phyloP scores from a whole-genome alignment of 2,888 invertebrate species.

The Acanthacorydalis orientalis region DNA sequence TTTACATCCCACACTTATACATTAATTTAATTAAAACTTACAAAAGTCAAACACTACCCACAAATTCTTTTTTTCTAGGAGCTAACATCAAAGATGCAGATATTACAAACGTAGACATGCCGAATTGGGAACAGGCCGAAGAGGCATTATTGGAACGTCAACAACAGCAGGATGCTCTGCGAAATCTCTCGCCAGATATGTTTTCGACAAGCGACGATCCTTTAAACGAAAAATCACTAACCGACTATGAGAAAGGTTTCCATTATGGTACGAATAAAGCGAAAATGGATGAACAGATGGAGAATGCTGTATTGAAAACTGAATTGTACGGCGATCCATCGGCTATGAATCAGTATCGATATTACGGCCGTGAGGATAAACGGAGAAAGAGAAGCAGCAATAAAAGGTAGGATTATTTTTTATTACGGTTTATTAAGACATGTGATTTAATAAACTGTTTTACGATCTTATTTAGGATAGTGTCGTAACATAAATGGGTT shows the following conservation, averaged over 20 bases:
- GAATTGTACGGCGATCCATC: conserved; percentile 43
- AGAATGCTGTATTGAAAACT: conserved; percentile 43
- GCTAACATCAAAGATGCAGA: background rate
- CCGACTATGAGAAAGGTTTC: conserved; percentile 24
- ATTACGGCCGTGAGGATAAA: conserved; percentile 19
- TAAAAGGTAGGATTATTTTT: conserved; percentile 5
- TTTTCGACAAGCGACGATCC: background rate
- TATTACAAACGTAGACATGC: background rate
- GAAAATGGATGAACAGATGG: conserved; percentile 26
- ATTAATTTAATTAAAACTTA: background rate
- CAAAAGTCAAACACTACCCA: background rate
- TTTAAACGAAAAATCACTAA: conserved; percentile 21
- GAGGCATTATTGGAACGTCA: background rate
- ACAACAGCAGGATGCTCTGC: background rate
- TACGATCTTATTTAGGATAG: no score
- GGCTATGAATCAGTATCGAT: conserved; percentile 28
- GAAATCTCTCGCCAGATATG: background rate
- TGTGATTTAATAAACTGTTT: no score
- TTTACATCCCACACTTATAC: no score
- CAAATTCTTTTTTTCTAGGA: background rate
- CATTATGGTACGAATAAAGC: conserved; percentile 23
- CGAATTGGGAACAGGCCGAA: background rate
- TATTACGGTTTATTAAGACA: no score
- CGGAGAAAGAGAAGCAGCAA: conserved; percentile 18
- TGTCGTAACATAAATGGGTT: no score